Percentiles rank a stretch among this genome's conserved stretches.
Conservation (phyloP, 2,797 vertebrate species). For the Heterohyrax brucei region DNA sequence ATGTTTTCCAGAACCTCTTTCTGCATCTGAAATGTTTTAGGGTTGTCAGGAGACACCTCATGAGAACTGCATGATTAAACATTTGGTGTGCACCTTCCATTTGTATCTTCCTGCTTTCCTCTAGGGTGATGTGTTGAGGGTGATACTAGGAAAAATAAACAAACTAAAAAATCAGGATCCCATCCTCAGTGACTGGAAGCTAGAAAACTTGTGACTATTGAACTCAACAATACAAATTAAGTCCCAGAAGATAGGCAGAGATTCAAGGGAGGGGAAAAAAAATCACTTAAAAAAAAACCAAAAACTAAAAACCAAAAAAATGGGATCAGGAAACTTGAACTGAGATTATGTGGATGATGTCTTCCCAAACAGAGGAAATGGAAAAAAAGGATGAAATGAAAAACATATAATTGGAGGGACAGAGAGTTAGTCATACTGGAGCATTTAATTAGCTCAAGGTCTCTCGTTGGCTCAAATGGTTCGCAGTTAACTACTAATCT, state of each 20-base stretch:
- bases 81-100: not conserved
- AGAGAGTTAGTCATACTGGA: not conserved
- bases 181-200: not conserved
- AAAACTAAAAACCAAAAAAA: too few species aligned
- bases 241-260: not conserved
- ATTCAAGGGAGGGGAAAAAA: slow-evolving; percentile 30
- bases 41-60: not conserved
- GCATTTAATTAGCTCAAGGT: not conserved
- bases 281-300: not conserved
- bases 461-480: not conserved
- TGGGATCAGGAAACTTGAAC: not conserved
- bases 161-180: not conserved
- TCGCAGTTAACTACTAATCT: not conserved
- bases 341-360: not conserved
- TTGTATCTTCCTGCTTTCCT: not conserved
- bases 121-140: not conserved
- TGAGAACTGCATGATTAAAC: not conserved
- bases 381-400: not conserved
- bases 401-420: not conserved
- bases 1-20: slow-evolving; percentile 23
- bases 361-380: not conserved
- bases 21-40: slow-evolving; percentile 47
- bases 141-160: slow-evolving; percentile 41
- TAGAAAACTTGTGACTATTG: not conserved
- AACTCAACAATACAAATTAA: slow-evolving; percentile 1